Percentiles rank a stretch among this genome's conserved stretches.
Evolutionary conservation across 1,140 invertebrate genomes (phyloP).

Genomic region (Drosophila leontia): DNA sequence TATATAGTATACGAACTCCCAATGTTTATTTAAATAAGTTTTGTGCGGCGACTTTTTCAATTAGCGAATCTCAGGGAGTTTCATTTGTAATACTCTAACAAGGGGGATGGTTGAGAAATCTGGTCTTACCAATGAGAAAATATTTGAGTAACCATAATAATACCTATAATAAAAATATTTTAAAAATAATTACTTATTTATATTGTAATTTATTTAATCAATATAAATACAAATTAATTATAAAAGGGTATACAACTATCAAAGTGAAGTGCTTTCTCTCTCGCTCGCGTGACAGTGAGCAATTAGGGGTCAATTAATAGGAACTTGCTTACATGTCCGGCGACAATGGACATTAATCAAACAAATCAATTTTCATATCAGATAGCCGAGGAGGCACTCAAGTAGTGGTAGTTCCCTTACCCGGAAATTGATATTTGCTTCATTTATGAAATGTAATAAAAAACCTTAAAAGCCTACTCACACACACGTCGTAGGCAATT

Average conservation of each 20-base stretch:
- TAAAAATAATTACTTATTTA: no score
- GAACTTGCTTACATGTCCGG: constrained; percentile 44
- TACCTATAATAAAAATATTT: neutral
- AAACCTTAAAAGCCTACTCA: constrained; percentile 73
- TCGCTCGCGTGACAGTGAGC: constrained; percentile 50
- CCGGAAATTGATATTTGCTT: constrained; percentile 19
- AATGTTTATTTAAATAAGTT: constrained; percentile 47
- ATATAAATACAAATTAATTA: neutral
- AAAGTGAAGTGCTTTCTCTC: neutral
- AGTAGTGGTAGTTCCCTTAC: neutral
- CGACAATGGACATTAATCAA: constrained; percentile 72
- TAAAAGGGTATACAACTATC: neutral
- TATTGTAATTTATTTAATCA: no score
- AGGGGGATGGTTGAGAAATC: neutral
- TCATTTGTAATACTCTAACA: neutral
- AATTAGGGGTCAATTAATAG: constrained; percentile 78
- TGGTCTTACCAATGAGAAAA: neutral
- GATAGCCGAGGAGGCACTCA: constrained; percentile 47
- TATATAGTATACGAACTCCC: constrained; percentile 8
- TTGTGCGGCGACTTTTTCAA: constrained; percentile 64
- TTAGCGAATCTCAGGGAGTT: constrained; percentile 32
- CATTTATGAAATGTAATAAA: constrained; percentile 76
- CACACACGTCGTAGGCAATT: constrained; percentile 74
- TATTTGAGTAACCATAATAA: neutral
- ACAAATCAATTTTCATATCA: constrained; percentile 78